Evolutionary conservation across 2,888 invertebrate genomes (phyloP), one percentile per base, ranked within the genome.

Genomic region (Pachydiplax longipennis): DNA sequence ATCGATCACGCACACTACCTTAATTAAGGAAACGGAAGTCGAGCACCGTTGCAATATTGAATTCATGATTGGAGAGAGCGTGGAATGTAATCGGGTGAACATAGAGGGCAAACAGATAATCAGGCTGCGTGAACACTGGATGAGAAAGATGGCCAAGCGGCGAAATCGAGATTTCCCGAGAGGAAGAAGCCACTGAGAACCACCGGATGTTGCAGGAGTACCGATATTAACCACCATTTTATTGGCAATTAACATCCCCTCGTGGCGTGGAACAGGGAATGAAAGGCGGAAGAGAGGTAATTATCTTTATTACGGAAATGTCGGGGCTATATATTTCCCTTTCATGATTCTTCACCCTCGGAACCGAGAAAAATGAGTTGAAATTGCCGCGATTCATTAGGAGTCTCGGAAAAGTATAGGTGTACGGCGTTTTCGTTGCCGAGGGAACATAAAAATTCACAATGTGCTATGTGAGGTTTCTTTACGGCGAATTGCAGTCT

Each of bases 221-320:
- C 61, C 25, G 65, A 65, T 87, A 37, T 37, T 37, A 37, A 37
- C 61, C 61, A 61, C 61, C 87, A 87, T 81, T 87, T 87, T 87
- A 87, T 87, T 87, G 61, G 61, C 87, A 87, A 87, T 87, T 87
- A 87, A 87, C 35, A 87, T 37, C 61, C 58, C 87, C 61, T 37
- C 87, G 61, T 35, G 35, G 53, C 0, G 61, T 0, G 37, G 61
- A 61, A n/a, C 65, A 37, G 10, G 53, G 83, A 83, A 18, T 18
- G 61, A 65, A 65, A n/a, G 37, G 61, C 61, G 58, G 65, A 61
- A 65, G 87, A 65, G 65, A 87, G 22, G 61, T n/a, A 87, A 87
- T 87, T 87, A 87, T 87, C 87, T 87, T 87, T 87, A 87, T 87
- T 87, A 61, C 35, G 48, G 87, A 61, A 61, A 87, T 18, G 44